Evolutionary conservation across 35 echinoderm and acorn worm species (phyloP), one percentile per base, ranked within the genome.

Genomic region (Strongylocentrotus purpuratus): DNA sequence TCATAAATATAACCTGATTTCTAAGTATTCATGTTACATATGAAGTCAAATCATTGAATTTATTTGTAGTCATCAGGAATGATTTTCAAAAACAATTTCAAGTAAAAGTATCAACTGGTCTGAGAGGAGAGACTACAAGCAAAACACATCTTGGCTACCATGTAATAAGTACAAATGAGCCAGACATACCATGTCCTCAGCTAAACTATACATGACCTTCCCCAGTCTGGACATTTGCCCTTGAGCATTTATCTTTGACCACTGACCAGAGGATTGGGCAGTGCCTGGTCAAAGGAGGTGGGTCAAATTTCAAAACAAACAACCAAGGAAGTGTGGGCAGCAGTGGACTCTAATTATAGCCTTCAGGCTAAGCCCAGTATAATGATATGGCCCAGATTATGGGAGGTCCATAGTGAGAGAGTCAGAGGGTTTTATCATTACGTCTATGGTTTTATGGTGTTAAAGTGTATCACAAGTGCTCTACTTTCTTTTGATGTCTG

Each of bases 141-240:
- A 70, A 25, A 70, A 28, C 87, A 89, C 85, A 86, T 31, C 85
- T 33, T 86, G 28, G 4, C n/a, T 33, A 0, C 9, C 33, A 33
- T 31, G 85, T 86, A 12, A 9, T 0, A 31, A 31, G 85, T 33
- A 9, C 9, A 86, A 31, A 33, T 46, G 17, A 17, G 33, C 87
- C 33, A 41, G 87, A 89, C 87, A 89, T 46, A 18, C 33, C 32
- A 18, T 41, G 87, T 89, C 87, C 87, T 89, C 87, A 89, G 87
- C 87, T 89, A 31, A 89, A 89, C 87, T 89, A 89, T 46, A 33
- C 5, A 33, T 25, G 45, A 41, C 87, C 87, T 89, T 89, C 87
- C 35, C 32, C 33, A 89, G 87, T 89, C 87, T 89, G 87, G 87
- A 17, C 87, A 89, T 89, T 89, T 89, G 87, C 87, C 87, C 87